A percentile compares a stretch with the other conserved stretches of the same genome.
Conservation (phyloP, 1,140 invertebrate species). For the Hyphantria cunea region DNA sequence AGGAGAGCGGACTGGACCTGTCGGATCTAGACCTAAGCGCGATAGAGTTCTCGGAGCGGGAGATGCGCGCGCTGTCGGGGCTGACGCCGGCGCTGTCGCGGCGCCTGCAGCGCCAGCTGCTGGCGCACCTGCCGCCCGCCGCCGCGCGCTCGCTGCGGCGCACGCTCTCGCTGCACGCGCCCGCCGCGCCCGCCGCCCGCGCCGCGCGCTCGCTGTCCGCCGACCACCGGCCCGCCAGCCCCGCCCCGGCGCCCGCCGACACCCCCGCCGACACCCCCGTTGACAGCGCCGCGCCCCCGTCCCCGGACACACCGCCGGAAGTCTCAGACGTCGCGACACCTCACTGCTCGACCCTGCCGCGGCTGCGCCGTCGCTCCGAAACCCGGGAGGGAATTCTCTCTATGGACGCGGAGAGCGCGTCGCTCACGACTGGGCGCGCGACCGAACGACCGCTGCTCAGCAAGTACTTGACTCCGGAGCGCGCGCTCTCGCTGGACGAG, state of each 20-base stretch:
- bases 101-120: constrained; percentile 26
- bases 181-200: constrained; percentile 28
- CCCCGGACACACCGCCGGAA: constrained; percentile 30
- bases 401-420: constrained; percentile 22
- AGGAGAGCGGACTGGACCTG: constrained; percentile 82
- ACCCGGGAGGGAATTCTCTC: constrained; percentile 11
- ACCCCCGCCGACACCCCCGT: neutral
- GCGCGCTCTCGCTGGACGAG: constrained; percentile 58
- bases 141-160: constrained; percentile 78
- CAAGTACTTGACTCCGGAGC: constrained; percentile 80
- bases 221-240: constrained; percentile 14
- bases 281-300: neutral
- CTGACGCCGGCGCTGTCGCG: constrained; percentile 53
- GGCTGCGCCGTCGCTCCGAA: constrained; percentile 45
- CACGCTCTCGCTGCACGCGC: constrained; percentile 82
- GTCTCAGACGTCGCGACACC: constrained; percentile 26
- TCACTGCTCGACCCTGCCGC: constrained; percentile 59
- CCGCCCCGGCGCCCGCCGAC: constrained; percentile 11
- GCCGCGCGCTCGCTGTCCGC: constrained; percentile 4
- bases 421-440: constrained; percentile 12
- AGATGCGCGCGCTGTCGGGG: constrained; percentile 84
- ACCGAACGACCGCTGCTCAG: constrained; percentile 81
- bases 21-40: constrained; percentile 85
- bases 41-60: constrained; percentile 85
- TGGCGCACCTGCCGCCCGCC: constrained; percentile 58